Conservation (phyloP, 1,140 invertebrate genomes). For the Vollenhovia emeryi region DNA sequence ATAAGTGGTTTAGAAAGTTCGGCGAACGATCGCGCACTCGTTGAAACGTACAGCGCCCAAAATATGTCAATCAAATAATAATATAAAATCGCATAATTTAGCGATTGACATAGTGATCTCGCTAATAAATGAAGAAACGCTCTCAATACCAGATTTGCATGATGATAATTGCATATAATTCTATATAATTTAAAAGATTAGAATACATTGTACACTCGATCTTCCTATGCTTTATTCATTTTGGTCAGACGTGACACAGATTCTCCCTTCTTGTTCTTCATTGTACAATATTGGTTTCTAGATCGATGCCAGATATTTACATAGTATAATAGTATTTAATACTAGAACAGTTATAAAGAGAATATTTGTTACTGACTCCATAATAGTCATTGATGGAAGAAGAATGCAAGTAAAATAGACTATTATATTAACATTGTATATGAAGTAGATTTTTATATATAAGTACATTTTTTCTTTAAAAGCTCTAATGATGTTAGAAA, state of each 20-base stretch:
- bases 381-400: no score
- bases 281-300: not conserved
- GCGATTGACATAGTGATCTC: not conserved
- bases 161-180: not conserved
- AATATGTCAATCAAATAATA: not conserved
- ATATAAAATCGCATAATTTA: not conserved
- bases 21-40: not conserved
- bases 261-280: not conserved
- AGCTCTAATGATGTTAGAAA: no score
- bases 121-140: conserved; percentile 2
- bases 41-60: not conserved
- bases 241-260: conserved; percentile 1
- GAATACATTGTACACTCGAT: not conserved
- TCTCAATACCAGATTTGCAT: conserved; percentile 10
- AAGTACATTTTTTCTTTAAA: no score
- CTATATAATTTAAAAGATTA: not conserved
- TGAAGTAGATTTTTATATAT: no score
- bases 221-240: conserved; percentile 8
- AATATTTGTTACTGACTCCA: no score
- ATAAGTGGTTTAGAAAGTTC: conserved; percentile 9
- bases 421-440: no score
- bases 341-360: not conserved
- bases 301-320: not conserved
- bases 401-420: no score
- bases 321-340: not conserved